Evolutionary conservation across 1,140 invertebrate species (phyloP).

Genomic region (Sycophila sp.): DNA sequence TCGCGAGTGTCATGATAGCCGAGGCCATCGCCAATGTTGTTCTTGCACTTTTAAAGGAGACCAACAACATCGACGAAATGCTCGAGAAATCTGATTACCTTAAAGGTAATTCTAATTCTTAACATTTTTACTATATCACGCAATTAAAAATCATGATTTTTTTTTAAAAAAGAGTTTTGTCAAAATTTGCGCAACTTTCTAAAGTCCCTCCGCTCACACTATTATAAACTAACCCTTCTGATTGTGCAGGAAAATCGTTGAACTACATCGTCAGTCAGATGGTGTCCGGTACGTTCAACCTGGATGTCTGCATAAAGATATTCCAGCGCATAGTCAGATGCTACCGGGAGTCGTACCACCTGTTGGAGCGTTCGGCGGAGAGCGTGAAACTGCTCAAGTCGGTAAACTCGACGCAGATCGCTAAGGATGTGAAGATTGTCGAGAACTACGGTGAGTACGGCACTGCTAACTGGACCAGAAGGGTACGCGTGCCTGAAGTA

Average conservation of each 20-base stretch:
- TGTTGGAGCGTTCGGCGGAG: constrained; percentile 21
- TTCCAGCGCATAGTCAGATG: constrained; percentile 26
- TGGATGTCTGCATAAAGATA: constrained; percentile 21
- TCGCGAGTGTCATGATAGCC: constrained; percentile 10
- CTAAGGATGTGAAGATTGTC: background rate
- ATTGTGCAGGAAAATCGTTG: constrained; percentile 29
- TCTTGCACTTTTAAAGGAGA: constrained; percentile 19
- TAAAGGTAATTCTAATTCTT: constrained; percentile 8
- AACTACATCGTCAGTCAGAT: constrained; percentile 27
- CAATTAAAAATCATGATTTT: background rate
- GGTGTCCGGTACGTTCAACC: constrained; percentile 8
- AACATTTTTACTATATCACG: background rate
- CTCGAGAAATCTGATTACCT: constrained; percentile 22
- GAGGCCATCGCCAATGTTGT: constrained; percentile 15
- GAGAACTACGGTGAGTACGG: background rate
- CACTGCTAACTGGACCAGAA: background rate
- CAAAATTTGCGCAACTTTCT: too few relatives aligned
- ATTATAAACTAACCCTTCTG: too few relatives aligned
- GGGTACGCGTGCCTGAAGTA: constrained; percentile 1
- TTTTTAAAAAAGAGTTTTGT: too few relatives aligned
- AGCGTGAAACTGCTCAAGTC: constrained; percentile 10
- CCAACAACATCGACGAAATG: constrained; percentile 20
- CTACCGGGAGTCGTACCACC: constrained; percentile 29
- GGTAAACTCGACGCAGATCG: constrained; percentile 21
- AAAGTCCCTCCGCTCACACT: too few relatives aligned